Conservation (phyloP, 1,140 invertebrate genomes). For the Drosophila jambulina region DNA sequence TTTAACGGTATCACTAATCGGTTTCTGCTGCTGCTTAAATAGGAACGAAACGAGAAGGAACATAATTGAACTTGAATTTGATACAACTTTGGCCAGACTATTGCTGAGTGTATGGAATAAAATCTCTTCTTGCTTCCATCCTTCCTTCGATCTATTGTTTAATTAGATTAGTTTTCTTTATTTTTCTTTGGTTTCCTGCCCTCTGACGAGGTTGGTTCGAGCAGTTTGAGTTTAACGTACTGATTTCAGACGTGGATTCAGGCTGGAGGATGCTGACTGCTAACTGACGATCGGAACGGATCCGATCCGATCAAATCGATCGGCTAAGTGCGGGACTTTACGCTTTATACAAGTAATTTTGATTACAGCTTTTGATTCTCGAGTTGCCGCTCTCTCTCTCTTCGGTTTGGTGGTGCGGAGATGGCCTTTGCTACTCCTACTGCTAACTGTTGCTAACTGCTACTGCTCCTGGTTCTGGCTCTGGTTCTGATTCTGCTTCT, state of each 20-base stretch:
- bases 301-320: slow-evolving; percentile 23
- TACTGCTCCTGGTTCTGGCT: slow-evolving; percentile 23
- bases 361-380: slow-evolving; percentile 77
- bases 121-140: slow-evolving; percentile 15
- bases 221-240: slow-evolving; percentile 81
- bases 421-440: slow-evolving; percentile 37
- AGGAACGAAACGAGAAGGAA: slow-evolving; percentile 81
- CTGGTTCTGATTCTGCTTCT: slow-evolving; percentile 14
- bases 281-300: slow-evolving; percentile 21
- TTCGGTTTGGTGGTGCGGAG: slow-evolving; percentile 30
- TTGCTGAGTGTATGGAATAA: slow-evolving; percentile 39
- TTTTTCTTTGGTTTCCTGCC: slow-evolving; percentile 19
- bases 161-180: slow-evolving; percentile 19
- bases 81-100: slow-evolving; percentile 62
- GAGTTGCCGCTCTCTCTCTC: slow-evolving; percentile 47
- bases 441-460: slow-evolving; percentile 15
- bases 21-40: slow-evolving; percentile 66
- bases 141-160: slow-evolving; percentile 28
- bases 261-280: slow-evolving; percentile 46
- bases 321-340: slow-evolving; percentile 29
- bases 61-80: slow-evolving; percentile 81
- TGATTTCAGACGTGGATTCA: slow-evolving; percentile 64
- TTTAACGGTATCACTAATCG: slow-evolving; percentile 80
- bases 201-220: slow-evolving; percentile 53
- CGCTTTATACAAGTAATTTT: slow-evolving; percentile 65